Percentiles rank a stretch among this genome's conserved stretches.
These are phyloP conservation scores for Sorex fumeus DNA, from an alignment of 2,113 vertebrate species.

Conservation along the genomic window DNA sequence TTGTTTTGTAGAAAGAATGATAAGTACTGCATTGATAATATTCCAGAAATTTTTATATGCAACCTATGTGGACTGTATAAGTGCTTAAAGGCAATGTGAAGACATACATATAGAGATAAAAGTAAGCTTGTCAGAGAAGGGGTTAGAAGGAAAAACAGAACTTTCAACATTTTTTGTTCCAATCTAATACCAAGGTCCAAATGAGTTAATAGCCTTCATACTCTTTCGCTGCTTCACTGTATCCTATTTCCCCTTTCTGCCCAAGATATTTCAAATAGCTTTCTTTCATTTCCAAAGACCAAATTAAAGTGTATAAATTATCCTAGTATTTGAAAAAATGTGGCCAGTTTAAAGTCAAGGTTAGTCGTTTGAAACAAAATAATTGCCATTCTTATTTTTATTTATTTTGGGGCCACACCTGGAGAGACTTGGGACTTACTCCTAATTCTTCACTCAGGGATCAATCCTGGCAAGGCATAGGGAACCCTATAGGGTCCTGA, in stretches of 20 bases:
- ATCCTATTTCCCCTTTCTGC: background rate
- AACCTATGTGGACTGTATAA: background rate
- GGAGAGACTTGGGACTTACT: too few species aligned
- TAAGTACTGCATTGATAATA: background rate
- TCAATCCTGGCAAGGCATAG: too few species aligned
- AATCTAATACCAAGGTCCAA: background rate
- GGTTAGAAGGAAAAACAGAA: background rate
- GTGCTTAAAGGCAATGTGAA: background rate
- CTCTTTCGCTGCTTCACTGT: background rate
- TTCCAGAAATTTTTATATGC: background rate
- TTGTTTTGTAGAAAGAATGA: background rate
- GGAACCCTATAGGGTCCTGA: too few species aligned
- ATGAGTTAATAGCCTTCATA: background rate
- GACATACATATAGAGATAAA: background rate
- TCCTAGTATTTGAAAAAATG: background rate
- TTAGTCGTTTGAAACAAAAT: background rate
- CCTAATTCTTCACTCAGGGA: too few species aligned
- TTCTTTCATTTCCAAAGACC: background rate
- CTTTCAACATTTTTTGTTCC: background rate
- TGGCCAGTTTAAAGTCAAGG: background rate
- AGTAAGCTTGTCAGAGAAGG: fast-evolving
- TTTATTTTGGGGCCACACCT: background rate
- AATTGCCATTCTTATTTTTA: background rate
- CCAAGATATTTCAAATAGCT: background rate
- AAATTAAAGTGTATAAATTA: slow-evolving; percentile 1